Base-by-base conservation (phyloP, 1,140 invertebrate genomes). In the Drosophila tristis region DNA sequence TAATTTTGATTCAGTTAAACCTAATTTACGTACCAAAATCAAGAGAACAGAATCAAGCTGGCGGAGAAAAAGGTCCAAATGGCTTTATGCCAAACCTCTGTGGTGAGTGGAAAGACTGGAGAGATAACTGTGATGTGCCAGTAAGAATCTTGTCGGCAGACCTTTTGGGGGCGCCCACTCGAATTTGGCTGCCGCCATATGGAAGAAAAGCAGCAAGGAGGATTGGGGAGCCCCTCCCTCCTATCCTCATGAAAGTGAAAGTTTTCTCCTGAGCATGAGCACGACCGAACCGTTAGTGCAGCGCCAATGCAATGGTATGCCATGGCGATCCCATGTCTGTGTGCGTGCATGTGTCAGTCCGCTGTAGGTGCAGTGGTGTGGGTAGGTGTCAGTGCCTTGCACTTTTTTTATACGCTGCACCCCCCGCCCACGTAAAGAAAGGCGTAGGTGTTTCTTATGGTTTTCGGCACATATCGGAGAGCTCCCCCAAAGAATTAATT, bases 11-110 rank as follows among this genome's bases (percentile, higher is more conserved):
- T 56, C 20, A 70, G 15, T n/a, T n/a, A 74, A 53, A 57, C 53
- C 43, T 66, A 16, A 66, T 66, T 75, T 55, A 8, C 11, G 35
- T 13, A 55, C 9, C 9, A 6, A 29, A 39, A 11, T 13, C 42
- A 13, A 73, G 50, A 23, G 9, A 60, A 50, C 13, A 50, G 13
- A 68, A 89, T 89, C 73, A 91, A 91, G 43, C 80, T 91, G 90
- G 90, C 90, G 66, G 90, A 91, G 48, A 91, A 91, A 73, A 91
- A 91, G 82, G 74, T 86, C 47, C 82, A 90, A 58, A 90, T 91
- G 91, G 91, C 91, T 62, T 64, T 92, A 62, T 91, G 91, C 89
- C 91, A 92, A 76, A 91, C 91, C 26, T 92, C 91, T 51, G 91
- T 92, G 90, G 91, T 92, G 77, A 91, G 90, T 48, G 26, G 5